Conservation (phyloP, 1,140 invertebrate species). For the Dufourea novaeangliae region DNA sequence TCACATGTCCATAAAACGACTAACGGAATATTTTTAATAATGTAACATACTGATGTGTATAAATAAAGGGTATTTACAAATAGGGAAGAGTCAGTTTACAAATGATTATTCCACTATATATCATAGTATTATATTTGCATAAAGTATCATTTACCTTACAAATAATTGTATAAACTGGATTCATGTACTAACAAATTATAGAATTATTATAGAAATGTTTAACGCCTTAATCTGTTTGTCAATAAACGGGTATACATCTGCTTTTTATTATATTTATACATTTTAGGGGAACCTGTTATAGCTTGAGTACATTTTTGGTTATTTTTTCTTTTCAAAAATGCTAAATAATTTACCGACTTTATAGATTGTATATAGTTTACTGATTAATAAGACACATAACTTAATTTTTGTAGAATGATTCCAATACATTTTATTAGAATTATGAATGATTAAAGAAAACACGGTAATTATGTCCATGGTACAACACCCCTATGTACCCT, state of each 20-base stretch:
- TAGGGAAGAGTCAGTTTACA: constrained; percentile 17
- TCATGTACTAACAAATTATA: constrained; percentile 41
- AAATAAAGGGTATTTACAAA: constrained; percentile 64
- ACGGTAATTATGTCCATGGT: too few relatives aligned
- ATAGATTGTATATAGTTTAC: too few relatives aligned
- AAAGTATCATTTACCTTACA: constrained; percentile 18
- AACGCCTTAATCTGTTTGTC: too few relatives aligned
- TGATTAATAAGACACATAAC: too few relatives aligned
- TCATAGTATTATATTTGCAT: constrained; percentile 22
- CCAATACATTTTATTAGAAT: too few relatives aligned
- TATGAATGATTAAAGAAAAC: too few relatives aligned
- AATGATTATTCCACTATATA: constrained; percentile 29
- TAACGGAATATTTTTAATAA: constrained; percentile 72
- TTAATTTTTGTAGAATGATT: too few relatives aligned
- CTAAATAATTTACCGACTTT: too few relatives aligned
- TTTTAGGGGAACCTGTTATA: background rate
- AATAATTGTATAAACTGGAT: constrained; percentile 36
- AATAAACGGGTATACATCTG: too few relatives aligned
- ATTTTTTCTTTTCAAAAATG: constrained; percentile 7
- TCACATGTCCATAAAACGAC: constrained; percentile 66
- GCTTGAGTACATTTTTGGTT: background rate
- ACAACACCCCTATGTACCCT: too few relatives aligned
- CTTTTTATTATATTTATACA: constrained; percentile 4
- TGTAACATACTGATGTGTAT: constrained; percentile 72
- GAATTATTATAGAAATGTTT: constrained; percentile 29